These are phyloP conservation scores for Cheiracanthium punctorium DNA, from an alignment of 2,888 invertebrate species.

Conservation along the genomic window DNA sequence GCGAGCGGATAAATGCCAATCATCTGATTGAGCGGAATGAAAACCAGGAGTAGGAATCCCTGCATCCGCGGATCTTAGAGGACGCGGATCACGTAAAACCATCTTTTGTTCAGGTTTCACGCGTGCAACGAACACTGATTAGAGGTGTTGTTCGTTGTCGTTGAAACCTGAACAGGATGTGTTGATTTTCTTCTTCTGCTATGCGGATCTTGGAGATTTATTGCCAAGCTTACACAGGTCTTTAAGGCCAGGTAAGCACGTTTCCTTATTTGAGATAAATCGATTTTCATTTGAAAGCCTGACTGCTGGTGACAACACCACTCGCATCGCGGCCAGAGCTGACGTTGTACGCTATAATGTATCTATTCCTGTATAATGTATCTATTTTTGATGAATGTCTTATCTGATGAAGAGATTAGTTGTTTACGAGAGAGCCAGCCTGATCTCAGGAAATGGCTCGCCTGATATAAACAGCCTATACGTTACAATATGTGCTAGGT, in stretches of 20 bases:
- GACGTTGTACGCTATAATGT: neutral
- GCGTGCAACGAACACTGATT: constrained; percentile 54
- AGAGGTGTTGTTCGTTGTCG: constrained; percentile 61
- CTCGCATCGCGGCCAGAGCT: neutral
- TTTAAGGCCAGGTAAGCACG: constrained; percentile 50
- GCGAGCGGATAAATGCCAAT: constrained; percentile 31
- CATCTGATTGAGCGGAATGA: constrained; percentile 19
- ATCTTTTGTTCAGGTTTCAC: constrained; percentile 56
- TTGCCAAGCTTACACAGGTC: no score
- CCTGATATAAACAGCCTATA: no score
- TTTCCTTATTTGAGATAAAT: constrained; percentile 36
- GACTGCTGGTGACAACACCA: constrained; percentile 11
- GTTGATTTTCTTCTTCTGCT: neutral
- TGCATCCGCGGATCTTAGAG: neutral
- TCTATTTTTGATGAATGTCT: neutral
- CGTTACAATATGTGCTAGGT: no score
- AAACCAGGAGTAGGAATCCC: constrained; percentile 17
- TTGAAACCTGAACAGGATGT: constrained; percentile 62
- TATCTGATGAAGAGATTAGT: neutral
- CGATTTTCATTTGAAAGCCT: constrained; percentile 38
- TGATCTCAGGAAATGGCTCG: no score
- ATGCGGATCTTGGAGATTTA: neutral
- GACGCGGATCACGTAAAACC: neutral
- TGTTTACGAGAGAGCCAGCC: no score
- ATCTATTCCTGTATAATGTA: neutral